A percentile compares a stretch with the other conserved stretches of the same genome.
phyloP scores from a whole-genome alignment of 2,797 vertebrate genomes.

The Hylomyscus alleni region DNA sequence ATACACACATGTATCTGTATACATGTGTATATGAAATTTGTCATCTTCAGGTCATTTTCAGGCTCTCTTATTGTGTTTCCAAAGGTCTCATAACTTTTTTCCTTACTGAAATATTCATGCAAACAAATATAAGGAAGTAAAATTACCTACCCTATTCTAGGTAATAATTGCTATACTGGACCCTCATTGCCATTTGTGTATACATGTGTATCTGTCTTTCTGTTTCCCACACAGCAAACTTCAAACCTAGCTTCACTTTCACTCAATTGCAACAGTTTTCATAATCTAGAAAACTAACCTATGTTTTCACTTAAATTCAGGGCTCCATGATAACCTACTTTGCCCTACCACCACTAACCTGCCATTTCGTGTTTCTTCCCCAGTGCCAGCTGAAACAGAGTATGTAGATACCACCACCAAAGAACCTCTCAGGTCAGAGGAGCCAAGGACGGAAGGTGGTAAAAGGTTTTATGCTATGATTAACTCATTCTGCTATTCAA shows the following conservation, averaged over 20 bases:
- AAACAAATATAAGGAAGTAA: constrained; percentile 55
- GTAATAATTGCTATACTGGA: background rate
- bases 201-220: background rate
- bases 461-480: constrained; percentile 77
- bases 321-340: background rate
- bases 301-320: constrained; percentile 43
- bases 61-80: background rate
- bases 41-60: constrained; percentile 39
- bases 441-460: constrained; percentile 85
- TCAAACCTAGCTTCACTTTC: constrained; percentile 45
- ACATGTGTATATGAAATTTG: background rate
- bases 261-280: constrained; percentile 37
- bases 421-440: constrained; percentile 81
- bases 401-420: constrained; percentile 81
- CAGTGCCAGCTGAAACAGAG: constrained; percentile 81
- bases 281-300: background rate
- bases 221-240: background rate
- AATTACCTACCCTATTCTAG: constrained; percentile 23
- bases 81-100: constrained; percentile 11
- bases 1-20: background rate
- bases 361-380: constrained; percentile 78
- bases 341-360: constrained; percentile 45
- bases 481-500: constrained; percentile 32
- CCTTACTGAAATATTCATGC: constrained; percentile 27
- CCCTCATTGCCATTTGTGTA: background rate